Percentiles rank a stretch among this genome's conserved stretches.
Evolutionary conservation across 2,113 vertebrate genomes (phyloP).

Genomic region (Tinamus guttatus): DNA sequence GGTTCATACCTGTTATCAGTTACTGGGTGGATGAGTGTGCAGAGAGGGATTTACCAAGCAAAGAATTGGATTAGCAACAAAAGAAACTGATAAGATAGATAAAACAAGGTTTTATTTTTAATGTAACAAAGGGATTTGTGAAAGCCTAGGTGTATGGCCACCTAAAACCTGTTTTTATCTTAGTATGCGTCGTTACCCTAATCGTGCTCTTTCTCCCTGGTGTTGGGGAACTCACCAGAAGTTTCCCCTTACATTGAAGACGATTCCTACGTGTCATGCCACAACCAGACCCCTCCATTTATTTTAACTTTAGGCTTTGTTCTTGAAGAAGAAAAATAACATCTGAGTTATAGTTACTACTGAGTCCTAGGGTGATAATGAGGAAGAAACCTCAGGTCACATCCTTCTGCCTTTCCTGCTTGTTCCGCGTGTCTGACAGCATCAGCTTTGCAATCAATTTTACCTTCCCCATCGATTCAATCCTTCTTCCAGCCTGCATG

Average conservation of each 20-base stretch:
- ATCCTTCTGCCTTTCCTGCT: neutral
- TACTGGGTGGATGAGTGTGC: neutral
- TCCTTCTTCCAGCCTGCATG: neutral
- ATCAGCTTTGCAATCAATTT: neutral
- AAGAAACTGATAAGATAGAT: neutral
- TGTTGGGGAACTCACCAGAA: neutral
- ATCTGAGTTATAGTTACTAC: neutral
- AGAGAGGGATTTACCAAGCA: neutral
- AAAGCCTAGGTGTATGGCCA: neutral
- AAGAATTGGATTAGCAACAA: neutral
- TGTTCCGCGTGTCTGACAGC: neutral
- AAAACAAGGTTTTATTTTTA: neutral
- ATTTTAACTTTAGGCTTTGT: conserved; percentile 10
- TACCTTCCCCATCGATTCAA: neutral
- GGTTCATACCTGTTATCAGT: neutral
- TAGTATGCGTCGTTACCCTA: neutral
- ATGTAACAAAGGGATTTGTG: neutral
- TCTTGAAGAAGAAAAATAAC: neutral
- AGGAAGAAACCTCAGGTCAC: neutral
- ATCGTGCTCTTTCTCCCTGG: neutral
- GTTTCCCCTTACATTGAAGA: neutral
- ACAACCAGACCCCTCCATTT: neutral
- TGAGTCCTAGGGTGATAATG: neutral
- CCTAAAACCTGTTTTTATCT: neutral
- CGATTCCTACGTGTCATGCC: neutral